Percentiles rank a stretch among this genome's conserved stretches.
phyloP scores from a whole-genome alignment of 2,888 invertebrate species.

The Amblyteles armatorius region DNA sequence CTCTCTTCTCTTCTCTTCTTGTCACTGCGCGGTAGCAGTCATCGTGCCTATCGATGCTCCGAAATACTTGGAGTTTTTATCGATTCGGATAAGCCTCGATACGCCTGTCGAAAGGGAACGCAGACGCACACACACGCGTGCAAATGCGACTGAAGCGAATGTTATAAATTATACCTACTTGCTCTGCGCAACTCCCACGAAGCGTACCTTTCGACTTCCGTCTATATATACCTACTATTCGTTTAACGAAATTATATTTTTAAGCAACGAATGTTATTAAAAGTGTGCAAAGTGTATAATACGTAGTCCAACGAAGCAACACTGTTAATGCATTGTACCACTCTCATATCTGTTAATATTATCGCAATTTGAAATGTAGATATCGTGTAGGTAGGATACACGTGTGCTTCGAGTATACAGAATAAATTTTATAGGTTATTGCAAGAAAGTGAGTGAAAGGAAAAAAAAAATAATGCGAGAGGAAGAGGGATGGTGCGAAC shows the following conservation, averaged over 20 bases:
- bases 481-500: slow-evolving; percentile 68
- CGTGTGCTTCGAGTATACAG: slow-evolving; percentile 26
- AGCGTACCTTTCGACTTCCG: background rate
- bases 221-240: background rate
- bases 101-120: slow-evolving; percentile 38
- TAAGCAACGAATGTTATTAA: background rate
- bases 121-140: slow-evolving; percentile 46
- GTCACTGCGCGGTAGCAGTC: slow-evolving; percentile 49
- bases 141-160: slow-evolving; percentile 66
- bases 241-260: background rate
- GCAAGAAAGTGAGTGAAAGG: slow-evolving; percentile 40
- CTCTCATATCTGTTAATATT: background rate
- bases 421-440: slow-evolving; percentile 53
- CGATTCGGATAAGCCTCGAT: slow-evolving; percentile 78
- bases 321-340: background rate
- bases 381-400: slow-evolving; percentile 30
- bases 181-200: slow-evolving; percentile 4
- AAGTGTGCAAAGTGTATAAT: too few species aligned
- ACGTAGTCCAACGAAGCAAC: background rate
- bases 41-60: slow-evolving; percentile 58
- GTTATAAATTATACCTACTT: slow-evolving; percentile 59
- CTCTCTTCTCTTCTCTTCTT: slow-evolving; percentile 52
- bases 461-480: slow-evolving; percentile 20
- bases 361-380: slow-evolving; percentile 30
- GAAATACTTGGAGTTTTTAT: slow-evolving; percentile 75